Conservation (phyloP, 2,113 vertebrate genomes). For the Ptychochromis oligacanthus region DNA sequence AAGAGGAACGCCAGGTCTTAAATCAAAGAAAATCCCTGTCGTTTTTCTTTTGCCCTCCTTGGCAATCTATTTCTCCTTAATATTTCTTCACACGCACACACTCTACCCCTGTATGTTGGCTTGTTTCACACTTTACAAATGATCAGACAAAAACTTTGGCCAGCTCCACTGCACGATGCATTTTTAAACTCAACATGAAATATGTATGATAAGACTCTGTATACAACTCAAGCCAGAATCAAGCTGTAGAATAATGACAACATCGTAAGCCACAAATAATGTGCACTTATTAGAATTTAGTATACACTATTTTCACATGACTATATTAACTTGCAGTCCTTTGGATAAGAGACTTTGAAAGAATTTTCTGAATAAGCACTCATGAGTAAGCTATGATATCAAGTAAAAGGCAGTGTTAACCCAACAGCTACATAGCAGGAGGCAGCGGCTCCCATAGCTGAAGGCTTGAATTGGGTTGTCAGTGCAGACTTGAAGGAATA, state of each 20-base stretch:
- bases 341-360: constrained; percentile 18
- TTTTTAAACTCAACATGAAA: constrained; percentile 27
- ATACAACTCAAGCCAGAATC: not conserved
- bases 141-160: constrained; percentile 24
- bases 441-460: constrained; percentile 42
- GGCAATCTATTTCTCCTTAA: constrained; percentile 62
- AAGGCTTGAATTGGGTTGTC: constrained; percentile 70
- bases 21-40: constrained; percentile 77
- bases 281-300: not conserved
- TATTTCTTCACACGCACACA: constrained; percentile 42
- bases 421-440: constrained; percentile 56
- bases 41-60: constrained; percentile 61
- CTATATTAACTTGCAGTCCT: not conserved
- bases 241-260: not conserved
- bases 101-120: constrained; percentile 19
- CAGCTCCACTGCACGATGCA: not conserved
- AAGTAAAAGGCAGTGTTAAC: constrained; percentile 56
- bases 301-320: not conserved
- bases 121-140: constrained; percentile 64
- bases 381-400: constrained; percentile 48
- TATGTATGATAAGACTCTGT: not conserved
- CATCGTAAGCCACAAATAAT: not conserved
- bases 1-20: constrained; percentile 66
- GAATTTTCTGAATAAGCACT: constrained; percentile 28
- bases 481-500: constrained; percentile 64